phyloP scores from a whole-genome alignment of 2,797 vertebrate species.

The Protonibea diacanthus region DNA sequence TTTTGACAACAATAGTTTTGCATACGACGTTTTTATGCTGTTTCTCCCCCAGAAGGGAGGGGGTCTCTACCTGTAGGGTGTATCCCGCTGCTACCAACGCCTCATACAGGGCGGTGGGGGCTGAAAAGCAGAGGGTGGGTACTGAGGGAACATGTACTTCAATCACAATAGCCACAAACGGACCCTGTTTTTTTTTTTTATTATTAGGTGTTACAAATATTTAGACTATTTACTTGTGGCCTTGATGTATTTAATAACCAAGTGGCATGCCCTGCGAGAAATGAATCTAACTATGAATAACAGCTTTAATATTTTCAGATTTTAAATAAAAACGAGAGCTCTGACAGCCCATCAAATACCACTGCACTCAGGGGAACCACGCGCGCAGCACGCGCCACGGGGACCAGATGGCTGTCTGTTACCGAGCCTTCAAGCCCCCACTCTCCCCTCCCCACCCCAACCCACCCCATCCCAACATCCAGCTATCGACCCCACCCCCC shows the following conservation, averaged over 20 bases:
- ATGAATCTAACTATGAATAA: not conserved
- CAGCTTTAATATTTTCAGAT: not conserved
- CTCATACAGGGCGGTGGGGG: conserved; percentile 40
- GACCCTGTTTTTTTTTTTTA: not conserved
- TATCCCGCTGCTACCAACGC: conserved; percentile 39
- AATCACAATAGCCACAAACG: conserved; percentile 21
- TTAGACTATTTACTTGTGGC: fast-evolving
- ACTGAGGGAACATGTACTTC: not conserved
- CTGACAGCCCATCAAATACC: conserved; percentile 70
- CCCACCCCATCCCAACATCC: not conserved
- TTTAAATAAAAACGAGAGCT: conserved; percentile 38
- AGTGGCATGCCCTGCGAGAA: fast-evolving
- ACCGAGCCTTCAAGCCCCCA: conserved; percentile 63
- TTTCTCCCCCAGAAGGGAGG: conserved; percentile 54
- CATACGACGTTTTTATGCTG: conserved; percentile 67
- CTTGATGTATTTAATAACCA: not conserved
- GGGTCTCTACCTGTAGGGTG: conserved; percentile 63
- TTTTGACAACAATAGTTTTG: conserved; percentile 82
- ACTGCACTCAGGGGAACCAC: conserved; percentile 84
- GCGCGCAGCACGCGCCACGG: conserved; percentile 87
- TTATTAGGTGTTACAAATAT: not conserved
- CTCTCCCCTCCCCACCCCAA: not conserved
- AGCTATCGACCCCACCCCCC: conserved; percentile 25
- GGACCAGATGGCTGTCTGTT: conserved; percentile 85
- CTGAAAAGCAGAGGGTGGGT: conserved; percentile 3